Evolutionary conservation across 2,797 vertebrate species (phyloP), one percentile per base, ranked within the genome.

Genomic region (Spinus olivaceus): DNA sequence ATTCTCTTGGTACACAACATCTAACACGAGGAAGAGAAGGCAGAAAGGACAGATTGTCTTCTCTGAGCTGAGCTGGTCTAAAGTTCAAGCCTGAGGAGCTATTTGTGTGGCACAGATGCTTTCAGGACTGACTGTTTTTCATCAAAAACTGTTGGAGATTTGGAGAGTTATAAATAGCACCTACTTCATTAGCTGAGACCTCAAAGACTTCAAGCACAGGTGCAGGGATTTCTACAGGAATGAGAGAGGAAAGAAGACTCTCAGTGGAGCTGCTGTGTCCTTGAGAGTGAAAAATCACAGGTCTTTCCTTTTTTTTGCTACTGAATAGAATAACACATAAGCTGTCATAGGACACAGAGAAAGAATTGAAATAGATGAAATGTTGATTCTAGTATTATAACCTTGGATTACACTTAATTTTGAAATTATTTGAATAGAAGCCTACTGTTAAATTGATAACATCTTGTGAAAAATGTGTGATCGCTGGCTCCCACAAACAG

Each of bases 111-210:
- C 90, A 94, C 86, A 95, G 94, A 95, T 96, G 95, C 80, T 89
- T 90, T 86, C 81, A 87, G 49, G 63, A 88, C 88, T 87, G 93
- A 85, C 64, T 84, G 59, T 72, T 89, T 94, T 91, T 89, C 60
- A 94, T 94, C 86, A 94, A 92, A 95, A 96, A 77, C 95, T 95
- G 86, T 60, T 95, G 94, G 92, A 94, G 88, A 90, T 81, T 86
- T 85, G n/a, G 63, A 94, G 82, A 93, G 91, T 95, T 97, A 97
- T 95, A 96, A 97, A 96, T 95, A 97, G 91, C 53, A 93, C 35
- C 59, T 92, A 73, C 72, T 91, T 94, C 91, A 95, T 97, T 94
- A 96, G 50, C 60, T 0, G 3, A 94, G 78, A 88, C 63, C 73
- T 89, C 81, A 73, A 95, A 92, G 84, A 82, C 65, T 86, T 95